Percentiles rank a stretch among this genome's conserved stretches.
phyloP scores from a whole-genome alignment of 2,888 invertebrate genomes.

The Horisme vitalbata region DNA sequence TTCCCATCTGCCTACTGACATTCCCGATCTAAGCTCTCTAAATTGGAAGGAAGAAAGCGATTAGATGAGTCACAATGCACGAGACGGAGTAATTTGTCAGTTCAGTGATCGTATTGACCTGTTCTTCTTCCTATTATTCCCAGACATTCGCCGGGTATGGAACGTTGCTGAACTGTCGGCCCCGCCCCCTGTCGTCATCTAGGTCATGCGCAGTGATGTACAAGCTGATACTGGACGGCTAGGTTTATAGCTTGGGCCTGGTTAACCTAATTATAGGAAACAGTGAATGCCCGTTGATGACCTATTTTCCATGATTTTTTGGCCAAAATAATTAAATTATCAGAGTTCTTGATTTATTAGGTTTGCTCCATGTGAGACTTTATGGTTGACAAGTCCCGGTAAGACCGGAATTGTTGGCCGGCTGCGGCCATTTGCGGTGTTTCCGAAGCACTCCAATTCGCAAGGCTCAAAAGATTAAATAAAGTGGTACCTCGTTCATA shows the following conservation, averaged over 20 bases:
- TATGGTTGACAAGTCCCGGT: too few relatives aligned
- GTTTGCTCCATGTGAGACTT: too few relatives aligned
- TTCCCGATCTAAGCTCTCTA: not conserved
- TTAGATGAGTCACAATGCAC: conserved; percentile 30
- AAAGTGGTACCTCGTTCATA: conserved; percentile 29
- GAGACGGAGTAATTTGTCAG: conserved; percentile 36
- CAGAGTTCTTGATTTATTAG: too few relatives aligned
- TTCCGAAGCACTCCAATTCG: conserved; percentile 24
- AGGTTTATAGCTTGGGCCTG: conserved; percentile 36
- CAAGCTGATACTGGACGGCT: conserved; percentile 46
- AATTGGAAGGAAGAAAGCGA: conserved; percentile 20
- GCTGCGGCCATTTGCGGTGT: conserved; percentile 23
- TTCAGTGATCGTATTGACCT: conserved; percentile 44
- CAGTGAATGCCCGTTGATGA: conserved; percentile 12
- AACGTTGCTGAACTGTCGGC: conserved; percentile 46
- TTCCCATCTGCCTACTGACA: conserved; percentile 1
- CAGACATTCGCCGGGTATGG: conserved; percentile 49
- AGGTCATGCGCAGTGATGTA: conserved; percentile 60
- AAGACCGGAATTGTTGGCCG: conserved; percentile 12
- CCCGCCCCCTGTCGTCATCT: conserved; percentile 58
- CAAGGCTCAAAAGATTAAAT: conserved; percentile 39
- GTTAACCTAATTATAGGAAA: conserved; percentile 31
- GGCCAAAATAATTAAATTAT: too few relatives aligned
- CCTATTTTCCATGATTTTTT: conserved; percentile 4
- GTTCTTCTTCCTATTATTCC: conserved; percentile 33